Evolutionary conservation across 2,888 invertebrate genomes (phyloP), one percentile per base, ranked within the genome.

Genomic region (Argyresthia albistria): DNA sequence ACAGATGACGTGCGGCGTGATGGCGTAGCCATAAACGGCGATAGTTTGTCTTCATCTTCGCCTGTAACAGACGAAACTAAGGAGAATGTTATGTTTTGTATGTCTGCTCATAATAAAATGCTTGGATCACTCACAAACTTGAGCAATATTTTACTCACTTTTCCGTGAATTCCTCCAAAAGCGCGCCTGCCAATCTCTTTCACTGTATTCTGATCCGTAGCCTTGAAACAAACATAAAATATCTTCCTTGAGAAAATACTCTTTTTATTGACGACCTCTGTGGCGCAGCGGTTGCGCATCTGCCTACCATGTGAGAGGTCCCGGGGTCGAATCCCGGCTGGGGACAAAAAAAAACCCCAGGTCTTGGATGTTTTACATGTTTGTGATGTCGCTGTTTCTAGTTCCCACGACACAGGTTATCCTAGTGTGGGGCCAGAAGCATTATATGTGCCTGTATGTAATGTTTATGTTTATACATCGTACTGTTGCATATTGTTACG

Each of bases 191-290:
- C 92, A 89, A 57, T 92, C 92, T 55, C 91, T 80, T 57, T 93
- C 93, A 64, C 93, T 93, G 71, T 91, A 89, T 76, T 94, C 94
- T 10, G 93, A 93, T 55, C 93, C 93, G 60, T 93, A 93, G 53
- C 94, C 93, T 88, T 88, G 59, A 25, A 65, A 63, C 54, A 57
- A 59, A 48, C 36, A 12, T 1, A 43, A 45, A 45, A 45, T 39
- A 8, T 8, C 3, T n/a, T 39, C 2, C n/a, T 39, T 39, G 39
- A 25, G 25, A 25, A 25, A 25, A 25, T 6, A 25, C 25, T 25
- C n/a, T n/a, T n/a, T n/a, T n/a, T n/a, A n/a, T n/a, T n/a, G n/a
- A n/a, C n/a, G n/a, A n/a, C n/a, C n/a, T n/a, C n/a, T n/a, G n/a
- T n/a, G n/a, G n/a, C n/a, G n/a, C n/a, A n/a, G n/a, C n/a, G n/a